These are phyloP conservation scores for Ectropis grisescens DNA, from an alignment of 1,140 invertebrate species.

Conservation along the genomic window DNA sequence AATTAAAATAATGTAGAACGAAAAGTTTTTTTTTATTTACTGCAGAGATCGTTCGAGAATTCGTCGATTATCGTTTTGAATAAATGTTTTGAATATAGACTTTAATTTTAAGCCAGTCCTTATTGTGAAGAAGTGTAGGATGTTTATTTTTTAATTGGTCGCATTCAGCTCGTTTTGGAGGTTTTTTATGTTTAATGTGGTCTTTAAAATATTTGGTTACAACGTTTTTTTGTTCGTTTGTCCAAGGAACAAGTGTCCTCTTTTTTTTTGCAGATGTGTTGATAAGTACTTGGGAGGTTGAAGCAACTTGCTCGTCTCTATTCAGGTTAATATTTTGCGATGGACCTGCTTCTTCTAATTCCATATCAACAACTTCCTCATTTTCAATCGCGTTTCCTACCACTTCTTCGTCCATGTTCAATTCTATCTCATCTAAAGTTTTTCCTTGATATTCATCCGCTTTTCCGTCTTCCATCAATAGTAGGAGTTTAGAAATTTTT, in stretches of 20 bases:
- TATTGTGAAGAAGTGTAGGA: background rate
- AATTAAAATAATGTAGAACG: too few relatives aligned
- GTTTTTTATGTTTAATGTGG: constrained; percentile 20
- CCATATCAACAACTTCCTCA: constrained; percentile 1
- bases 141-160: constrained; percentile 1
- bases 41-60: too few relatives aligned
- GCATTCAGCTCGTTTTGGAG: constrained; percentile 10
- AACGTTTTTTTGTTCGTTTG: constrained; percentile 13
- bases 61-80: too few relatives aligned
- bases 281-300: background rate
- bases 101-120: constrained; percentile 1
- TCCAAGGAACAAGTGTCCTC: constrained; percentile 13
- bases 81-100: background rate
- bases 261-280: too few relatives aligned
- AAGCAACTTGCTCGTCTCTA: background rate
- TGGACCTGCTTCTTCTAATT: constrained; percentile 1
- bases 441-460: too few relatives aligned
- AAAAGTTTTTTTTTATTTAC: too few relatives aligned
- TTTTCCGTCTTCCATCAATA: too few relatives aligned
- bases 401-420: too few relatives aligned
- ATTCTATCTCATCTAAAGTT: too few relatives aligned
- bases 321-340: constrained; percentile 1
- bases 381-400: too few relatives aligned
- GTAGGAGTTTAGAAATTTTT: too few relatives aligned
- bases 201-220: constrained; percentile 14